phyloP scores from a whole-genome alignment of 2,113 vertebrate species.

The Steatornis caripensis region DNA sequence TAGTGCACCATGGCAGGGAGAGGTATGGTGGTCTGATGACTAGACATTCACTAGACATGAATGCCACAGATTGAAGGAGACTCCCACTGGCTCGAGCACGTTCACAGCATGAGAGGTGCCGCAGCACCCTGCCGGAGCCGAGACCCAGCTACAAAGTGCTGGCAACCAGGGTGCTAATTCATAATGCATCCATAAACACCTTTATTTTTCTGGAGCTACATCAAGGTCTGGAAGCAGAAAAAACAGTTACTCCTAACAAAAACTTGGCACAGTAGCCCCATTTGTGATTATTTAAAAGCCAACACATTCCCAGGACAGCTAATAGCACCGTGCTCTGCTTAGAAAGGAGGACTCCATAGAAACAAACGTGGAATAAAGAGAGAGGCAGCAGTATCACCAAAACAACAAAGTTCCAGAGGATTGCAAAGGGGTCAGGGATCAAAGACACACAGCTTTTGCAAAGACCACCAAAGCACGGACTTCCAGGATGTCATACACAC shows the following conservation, averaged over 20 bases:
- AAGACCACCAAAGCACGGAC: neutral
- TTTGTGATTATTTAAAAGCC: constrained; percentile 19
- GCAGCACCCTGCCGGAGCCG: neutral
- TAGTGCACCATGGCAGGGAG: neutral
- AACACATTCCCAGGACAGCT: constrained; percentile 11
- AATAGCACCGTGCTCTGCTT: neutral
- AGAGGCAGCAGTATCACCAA: neutral
- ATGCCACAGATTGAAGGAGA: fast-evolving
- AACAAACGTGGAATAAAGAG: neutral
- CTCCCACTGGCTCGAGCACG: neutral
- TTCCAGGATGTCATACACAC: neutral
- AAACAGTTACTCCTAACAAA: constrained; percentile 33
- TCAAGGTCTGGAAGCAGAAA: constrained; percentile 63
- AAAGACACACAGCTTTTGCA: neutral
- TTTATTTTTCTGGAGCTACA: constrained; percentile 45
- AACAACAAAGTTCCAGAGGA: neutral
- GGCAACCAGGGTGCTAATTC: constrained; percentile 31
- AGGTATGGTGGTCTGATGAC: too few species aligned
- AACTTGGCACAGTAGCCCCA: neutral
- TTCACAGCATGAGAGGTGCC: neutral
- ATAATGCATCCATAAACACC: constrained; percentile 23
- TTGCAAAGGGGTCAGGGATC: neutral
- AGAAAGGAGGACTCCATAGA: neutral
- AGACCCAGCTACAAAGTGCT: constrained; percentile 1
- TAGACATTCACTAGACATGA: too few species aligned